These are phyloP conservation scores for Megaceryle alcyon DNA, from an alignment of 2,797 vertebrate genomes.

Conservation along the genomic window DNA sequence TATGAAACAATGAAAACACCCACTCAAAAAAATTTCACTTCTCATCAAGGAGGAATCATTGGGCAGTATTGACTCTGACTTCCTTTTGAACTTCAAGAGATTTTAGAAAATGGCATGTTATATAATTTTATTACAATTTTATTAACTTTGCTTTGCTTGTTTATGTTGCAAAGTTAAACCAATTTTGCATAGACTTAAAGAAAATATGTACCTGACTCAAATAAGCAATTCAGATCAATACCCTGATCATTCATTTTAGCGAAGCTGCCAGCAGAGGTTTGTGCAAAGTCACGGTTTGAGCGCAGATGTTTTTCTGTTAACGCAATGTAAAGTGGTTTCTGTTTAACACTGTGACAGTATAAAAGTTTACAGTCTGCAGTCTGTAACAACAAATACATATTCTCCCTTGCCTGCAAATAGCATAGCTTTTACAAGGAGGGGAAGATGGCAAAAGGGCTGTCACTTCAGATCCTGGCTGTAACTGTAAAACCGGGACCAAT, in stretches of 20 bases:
- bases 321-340: neutral
- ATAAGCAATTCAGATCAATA: neutral
- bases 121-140: neutral
- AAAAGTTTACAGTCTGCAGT: neutral
- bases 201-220: neutral
- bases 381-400: neutral
- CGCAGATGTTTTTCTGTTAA: neutral
- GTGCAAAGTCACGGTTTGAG: neutral
- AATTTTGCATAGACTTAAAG: neutral
- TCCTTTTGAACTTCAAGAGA: neutral
- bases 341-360: neutral
- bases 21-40: neutral
- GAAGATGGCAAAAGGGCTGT: neutral
- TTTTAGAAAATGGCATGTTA: neutral
- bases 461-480: accelerated
- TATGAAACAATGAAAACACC: neutral
- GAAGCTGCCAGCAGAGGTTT: neutral
- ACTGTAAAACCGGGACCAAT: accelerated
- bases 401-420: neutral
- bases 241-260: accelerated
- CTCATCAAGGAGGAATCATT: neutral
- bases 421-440: accelerated
- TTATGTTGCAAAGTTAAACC: neutral
- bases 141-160: neutral
- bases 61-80: neutral